Evolutionary conservation across 1,140 invertebrate genomes (phyloP), one percentile per base, ranked within the genome.

Genomic region (Lerema accius): DNA sequence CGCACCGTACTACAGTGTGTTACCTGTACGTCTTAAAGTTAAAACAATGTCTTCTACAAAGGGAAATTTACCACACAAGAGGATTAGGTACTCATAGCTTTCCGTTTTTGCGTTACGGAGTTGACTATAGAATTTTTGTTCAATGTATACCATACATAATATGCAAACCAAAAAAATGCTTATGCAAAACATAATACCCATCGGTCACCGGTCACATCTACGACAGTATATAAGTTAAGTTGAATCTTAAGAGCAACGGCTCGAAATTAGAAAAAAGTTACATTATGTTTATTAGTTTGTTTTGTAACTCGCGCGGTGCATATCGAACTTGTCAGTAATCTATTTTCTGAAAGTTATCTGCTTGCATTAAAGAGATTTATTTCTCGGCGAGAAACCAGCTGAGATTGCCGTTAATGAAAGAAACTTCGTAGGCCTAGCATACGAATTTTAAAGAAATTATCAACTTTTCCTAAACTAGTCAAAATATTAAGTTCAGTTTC

Each of bases 41-140:
- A 69, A 61, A 26, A 45, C 32, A 1, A 16, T 66, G 1, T 11
- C 13, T 10, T 63, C 58, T 37, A 37, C 65, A 10, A 68, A 60
- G 66, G 66, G 66, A 14, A 37, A 68, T 23, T 39, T 68, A 35
- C 61, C 66, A 9, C 11, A 45, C 11, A 46, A 58, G n/a, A 16
- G 63, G 16, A 13, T 53, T 1, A n/a, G n/a, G n/a, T n/a, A 17
- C 9, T 11, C 35, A 37, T 17, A 14, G 13, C 1, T 53, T 35
- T 53, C 48, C 60, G 4, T 63, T 51, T 15, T 42, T 37, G 6
- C 23, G 39, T 5, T 15, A 17, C 9, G 49, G 48, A 3, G 49
- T 63, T 0, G 60, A 63, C 13, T 63, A 63, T 39, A n/a, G n/a
- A n/a, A n/a, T n/a, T n/a, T n/a, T n/a, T n/a, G n/a, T n/a, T n/a